Percentiles rank a stretch among this genome's conserved stretches.
phyloP scores from a whole-genome alignment of 2,113 vertebrate genomes.

The Pseudorasbora parva region DNA sequence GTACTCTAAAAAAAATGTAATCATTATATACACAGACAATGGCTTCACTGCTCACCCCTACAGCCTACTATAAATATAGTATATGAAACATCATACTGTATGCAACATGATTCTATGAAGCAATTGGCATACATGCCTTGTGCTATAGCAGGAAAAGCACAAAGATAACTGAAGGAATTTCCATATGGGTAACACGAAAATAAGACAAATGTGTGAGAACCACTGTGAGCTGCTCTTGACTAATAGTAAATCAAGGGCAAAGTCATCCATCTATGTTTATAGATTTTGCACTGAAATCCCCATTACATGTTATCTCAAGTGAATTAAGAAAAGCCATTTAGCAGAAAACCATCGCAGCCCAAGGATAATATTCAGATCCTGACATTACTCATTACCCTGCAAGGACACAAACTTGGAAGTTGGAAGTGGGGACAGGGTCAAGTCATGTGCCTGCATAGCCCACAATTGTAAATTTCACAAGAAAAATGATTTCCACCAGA shows the following conservation, averaged over 20 bases:
- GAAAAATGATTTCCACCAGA: neutral
- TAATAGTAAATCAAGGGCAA: conserved; percentile 33
- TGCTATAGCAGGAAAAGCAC: neutral
- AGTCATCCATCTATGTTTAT: conserved; percentile 43
- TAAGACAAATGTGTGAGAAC: conserved; percentile 11
- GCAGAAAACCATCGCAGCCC: conserved; percentile 33
- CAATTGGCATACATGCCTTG: neutral
- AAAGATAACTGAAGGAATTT: conserved; percentile 62
- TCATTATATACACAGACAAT: no score
- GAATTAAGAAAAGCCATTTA: conserved; percentile 39
- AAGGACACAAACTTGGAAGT: conserved; percentile 21
- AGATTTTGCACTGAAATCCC: conserved; percentile 35
- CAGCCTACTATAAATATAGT: neutral
- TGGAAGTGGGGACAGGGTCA: conserved; percentile 18
- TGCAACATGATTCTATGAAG: neutral
- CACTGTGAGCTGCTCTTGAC: conserved; percentile 36
- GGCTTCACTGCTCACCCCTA: neutral
- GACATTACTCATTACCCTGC: conserved; percentile 17
- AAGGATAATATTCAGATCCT: conserved; percentile 49
- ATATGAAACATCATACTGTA: neutral
- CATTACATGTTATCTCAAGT: conserved; percentile 34
- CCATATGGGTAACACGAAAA: conserved; percentile 61
- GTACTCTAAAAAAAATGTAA: neutral
- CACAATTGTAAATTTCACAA: conserved; percentile 2
- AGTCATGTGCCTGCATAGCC: neutral